Base-by-base conservation (phyloP, 2,888 invertebrate genomes). In the Harpalus rufipes region DNA sequence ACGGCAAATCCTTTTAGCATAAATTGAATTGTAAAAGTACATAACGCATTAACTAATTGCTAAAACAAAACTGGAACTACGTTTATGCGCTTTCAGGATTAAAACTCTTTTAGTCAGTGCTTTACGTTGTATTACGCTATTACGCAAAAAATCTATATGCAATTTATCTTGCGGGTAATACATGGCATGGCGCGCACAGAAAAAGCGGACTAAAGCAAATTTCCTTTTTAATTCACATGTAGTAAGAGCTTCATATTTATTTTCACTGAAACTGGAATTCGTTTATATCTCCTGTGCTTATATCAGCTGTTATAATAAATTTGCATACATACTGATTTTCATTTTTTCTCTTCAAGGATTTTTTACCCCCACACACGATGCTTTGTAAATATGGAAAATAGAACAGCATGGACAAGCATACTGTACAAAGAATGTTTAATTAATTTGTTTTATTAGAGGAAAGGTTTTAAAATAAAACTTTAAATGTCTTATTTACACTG, bases 1-100 rank as follows among this genome's bases (percentile, higher is more conserved):
- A 78, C 56, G 8, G 58, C 56, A 78, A 78, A 58, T 59, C 80
- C 61, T 61, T 80, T 80, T 61, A 80, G 80, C 80, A 80, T 80
- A 80, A 80, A 80, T 80, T 80, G 80, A 80, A 80, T 80, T 80
- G 80, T 80, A 61, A 80, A 80, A 80, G 80, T 59, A 80, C 61
- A 80, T 80, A 80, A 80, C 80, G 80, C 80, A 80, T 80, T 61
- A 61, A 80, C 80, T 80, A 80, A 80, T 80, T 80, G 80, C 80
- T 78, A 80, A 80, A 80, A 80, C 80, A 80, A 61, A 80, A 78
- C 78, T 78, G 14, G n/a, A 78, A 61, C 61, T 41, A 80, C 80
- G 25, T 80, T 61, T 79, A 39, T 79, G 21, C 32, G 79, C 79
- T 79, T 79, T 59, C 25, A 21, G 80, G 80, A 80, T 80, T 80